Evolutionary conservation across 2,113 vertebrate species (phyloP).

Genomic region (Cacatua alba): DNA sequence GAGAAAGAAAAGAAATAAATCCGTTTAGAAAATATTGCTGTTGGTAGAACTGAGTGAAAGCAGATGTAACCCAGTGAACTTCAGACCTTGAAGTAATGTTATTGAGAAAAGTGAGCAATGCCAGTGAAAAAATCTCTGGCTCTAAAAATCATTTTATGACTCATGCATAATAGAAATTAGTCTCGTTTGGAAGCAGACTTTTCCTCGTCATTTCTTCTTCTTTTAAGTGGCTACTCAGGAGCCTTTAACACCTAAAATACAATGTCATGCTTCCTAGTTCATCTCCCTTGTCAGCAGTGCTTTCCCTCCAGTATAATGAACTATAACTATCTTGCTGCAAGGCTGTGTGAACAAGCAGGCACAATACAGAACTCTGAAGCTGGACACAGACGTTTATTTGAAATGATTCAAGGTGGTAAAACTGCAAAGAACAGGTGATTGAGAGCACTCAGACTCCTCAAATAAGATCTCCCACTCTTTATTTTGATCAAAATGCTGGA

Average conservation of each 20-base stretch:
- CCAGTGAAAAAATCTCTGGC: neutral
- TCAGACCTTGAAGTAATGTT: constrained; percentile 4
- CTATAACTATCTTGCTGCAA: neutral
- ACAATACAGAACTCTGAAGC: neutral
- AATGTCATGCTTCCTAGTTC: neutral
- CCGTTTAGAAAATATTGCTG: neutral
- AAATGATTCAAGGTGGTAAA: neutral
- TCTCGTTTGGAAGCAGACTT: neutral
- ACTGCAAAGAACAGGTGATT: neutral
- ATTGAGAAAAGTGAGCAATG: neutral
- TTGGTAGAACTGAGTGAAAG: constrained; percentile 17
- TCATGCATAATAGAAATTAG: neutral
- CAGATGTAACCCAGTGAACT: constrained; percentile 30
- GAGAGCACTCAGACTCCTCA: neutral
- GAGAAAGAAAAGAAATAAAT: neutral
- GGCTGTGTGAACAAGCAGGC: neutral
- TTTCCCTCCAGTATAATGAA: neutral
- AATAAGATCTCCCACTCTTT: neutral
- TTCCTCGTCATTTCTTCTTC: neutral
- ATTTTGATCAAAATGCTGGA: neutral
- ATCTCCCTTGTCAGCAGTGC: neutral
- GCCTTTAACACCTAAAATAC: neutral
- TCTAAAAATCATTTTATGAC: neutral
- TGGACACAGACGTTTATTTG: neutral
- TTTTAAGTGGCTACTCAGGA: neutral